phyloP scores from a whole-genome alignment of 2,113 vertebrate genomes.

The Alligator mississippiensis region DNA sequence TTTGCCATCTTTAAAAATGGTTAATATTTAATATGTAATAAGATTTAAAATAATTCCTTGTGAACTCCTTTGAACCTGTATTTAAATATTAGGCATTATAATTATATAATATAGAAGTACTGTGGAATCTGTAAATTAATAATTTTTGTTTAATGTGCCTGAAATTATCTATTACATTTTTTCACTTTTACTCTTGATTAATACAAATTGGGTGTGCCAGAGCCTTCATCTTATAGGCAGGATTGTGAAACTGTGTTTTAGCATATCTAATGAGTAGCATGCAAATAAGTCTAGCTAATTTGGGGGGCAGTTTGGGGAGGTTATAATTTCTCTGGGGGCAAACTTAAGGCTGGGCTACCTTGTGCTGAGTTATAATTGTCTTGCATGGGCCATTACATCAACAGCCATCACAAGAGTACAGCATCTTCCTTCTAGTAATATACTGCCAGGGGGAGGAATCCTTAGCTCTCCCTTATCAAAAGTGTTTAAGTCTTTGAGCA shows the following conservation, averaged over 20 bases:
- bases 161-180: no score
- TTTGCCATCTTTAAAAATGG: background rate
- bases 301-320: background rate
- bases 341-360: background rate
- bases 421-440: background rate
- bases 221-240: no score
- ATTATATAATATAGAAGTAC: background rate
- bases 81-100: background rate
- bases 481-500: no score
- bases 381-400: background rate
- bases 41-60: background rate
- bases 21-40: background rate
- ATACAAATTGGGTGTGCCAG: background rate
- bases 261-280: no score
- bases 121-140: background rate
- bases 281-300: no score
- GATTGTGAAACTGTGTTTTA: no score
- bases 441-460: background rate
- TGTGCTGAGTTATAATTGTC: background rate
- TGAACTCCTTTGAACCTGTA: conserved; percentile 10
- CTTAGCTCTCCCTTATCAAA: background rate
- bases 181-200: no score
- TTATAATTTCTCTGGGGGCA: no score
- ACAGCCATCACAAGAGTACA: background rate
- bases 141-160: background rate